Evolutionary conservation across 2,797 vertebrate species (phyloP).

Genomic region (Lemur catta): DNA sequence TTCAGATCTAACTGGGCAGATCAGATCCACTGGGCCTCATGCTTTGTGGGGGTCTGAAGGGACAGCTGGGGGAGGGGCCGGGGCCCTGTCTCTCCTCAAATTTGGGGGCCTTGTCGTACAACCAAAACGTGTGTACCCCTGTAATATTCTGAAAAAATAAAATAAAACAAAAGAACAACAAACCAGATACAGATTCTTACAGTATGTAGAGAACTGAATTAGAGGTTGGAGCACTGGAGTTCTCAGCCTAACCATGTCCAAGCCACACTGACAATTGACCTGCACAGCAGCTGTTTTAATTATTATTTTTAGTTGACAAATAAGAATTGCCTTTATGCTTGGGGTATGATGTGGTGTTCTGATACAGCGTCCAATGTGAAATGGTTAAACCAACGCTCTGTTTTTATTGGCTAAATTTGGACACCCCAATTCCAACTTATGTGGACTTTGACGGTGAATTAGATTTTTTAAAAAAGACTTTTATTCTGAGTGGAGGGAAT

Average conservation of each 20-base stretch:
- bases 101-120: background rate
- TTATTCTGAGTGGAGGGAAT: background rate
- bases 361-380: too few relatives aligned
- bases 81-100: background rate
- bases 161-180: too few relatives aligned
- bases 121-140: too few relatives aligned
- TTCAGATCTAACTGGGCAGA: background rate
- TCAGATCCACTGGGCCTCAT: background rate
- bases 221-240: background rate
- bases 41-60: fast-evolving
- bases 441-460: background rate
- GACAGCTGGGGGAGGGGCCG: fast-evolving
- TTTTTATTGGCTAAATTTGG: background rate
- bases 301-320: too few relatives aligned
- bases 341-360: too few relatives aligned
- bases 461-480: background rate
- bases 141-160: too few relatives aligned
- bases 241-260: background rate
- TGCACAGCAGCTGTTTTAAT: too few relatives aligned
- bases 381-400: too few relatives aligned
- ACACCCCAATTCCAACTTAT: background rate
- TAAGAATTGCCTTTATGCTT: too few relatives aligned
- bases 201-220: background rate
- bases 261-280: background rate
- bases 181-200: background rate